phyloP scores from a whole-genome alignment of 1,140 invertebrate genomes.

The Sitobion miscanthi region DNA sequence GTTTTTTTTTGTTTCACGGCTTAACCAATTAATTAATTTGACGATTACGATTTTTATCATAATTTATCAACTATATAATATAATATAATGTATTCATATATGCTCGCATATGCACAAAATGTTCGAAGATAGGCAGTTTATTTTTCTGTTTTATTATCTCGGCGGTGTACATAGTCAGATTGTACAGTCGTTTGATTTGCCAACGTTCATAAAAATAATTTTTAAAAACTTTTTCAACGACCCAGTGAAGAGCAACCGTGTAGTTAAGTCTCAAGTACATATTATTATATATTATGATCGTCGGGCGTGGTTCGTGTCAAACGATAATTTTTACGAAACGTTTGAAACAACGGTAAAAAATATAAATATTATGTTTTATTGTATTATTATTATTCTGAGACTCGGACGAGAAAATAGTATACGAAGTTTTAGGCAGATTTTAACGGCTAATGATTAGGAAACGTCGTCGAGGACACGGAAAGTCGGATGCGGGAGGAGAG shows the following conservation, averaged over 20 bases:
- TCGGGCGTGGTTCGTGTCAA: neutral
- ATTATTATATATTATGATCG: neutral
- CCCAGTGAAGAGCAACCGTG: neutral
- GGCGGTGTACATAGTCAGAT: neutral
- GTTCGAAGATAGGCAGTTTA: neutral
- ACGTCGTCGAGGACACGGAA: neutral
- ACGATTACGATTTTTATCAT: neutral
- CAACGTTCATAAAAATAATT: neutral
- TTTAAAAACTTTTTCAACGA: neutral
- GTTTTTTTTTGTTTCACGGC: neutral
- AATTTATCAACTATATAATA: neutral
- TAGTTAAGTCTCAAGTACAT: neutral
- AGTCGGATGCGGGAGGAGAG: neutral
- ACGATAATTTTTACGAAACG: neutral
- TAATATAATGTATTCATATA: neutral
- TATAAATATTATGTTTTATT: neutral
- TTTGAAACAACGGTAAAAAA: neutral
- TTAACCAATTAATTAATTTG: slow-evolving; percentile 20
- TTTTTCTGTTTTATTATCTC: neutral
- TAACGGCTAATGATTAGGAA: neutral
- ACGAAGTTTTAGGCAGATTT: neutral
- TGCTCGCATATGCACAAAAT: neutral
- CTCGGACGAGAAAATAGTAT: neutral
- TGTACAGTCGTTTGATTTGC: neutral
- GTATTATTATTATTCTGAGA: neutral